Conservation (phyloP, 2,797 vertebrate species). For the Manis javanica region DNA sequence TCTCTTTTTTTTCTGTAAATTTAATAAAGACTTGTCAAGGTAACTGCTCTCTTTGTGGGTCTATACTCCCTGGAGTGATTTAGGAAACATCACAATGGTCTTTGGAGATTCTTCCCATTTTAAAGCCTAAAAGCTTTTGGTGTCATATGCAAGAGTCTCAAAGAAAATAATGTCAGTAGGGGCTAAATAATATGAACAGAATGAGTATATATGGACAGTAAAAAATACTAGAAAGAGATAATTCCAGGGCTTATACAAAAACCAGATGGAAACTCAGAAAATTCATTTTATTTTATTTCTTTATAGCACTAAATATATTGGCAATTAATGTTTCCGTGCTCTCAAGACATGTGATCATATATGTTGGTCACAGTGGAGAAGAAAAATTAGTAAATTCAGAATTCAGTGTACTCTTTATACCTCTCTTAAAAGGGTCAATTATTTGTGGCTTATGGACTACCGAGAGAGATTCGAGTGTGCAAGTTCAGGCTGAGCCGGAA, state of each 20-base stretch:
- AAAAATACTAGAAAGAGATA: slow-evolving; percentile 35
- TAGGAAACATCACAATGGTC: not conserved
- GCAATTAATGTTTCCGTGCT: slow-evolving; percentile 40
- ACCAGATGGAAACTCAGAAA: not conserved
- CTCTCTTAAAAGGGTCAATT: not conserved
- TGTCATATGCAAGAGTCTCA: not conserved
- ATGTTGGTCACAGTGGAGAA: not conserved
- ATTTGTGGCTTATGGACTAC: not conserved
- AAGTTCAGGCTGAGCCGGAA: not conserved
- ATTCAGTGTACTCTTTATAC: not conserved
- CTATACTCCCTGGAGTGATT: not conserved
- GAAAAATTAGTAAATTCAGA: slow-evolving; percentile 49
- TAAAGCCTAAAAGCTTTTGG: slow-evolving; percentile 41
- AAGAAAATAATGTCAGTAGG: slow-evolving; percentile 26
- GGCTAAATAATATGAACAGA: slow-evolving; percentile 42
- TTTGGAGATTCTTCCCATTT: slow-evolving; percentile 38
- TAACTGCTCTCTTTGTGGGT: not conserved
- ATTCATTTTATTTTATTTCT: not conserved
- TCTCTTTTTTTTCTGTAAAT: not conserved
- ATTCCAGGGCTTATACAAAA: not conserved
- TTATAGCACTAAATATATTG: slow-evolving; percentile 41
- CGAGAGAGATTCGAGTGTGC: not conserved
- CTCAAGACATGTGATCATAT: slow-evolving; percentile 5
- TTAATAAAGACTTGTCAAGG: not conserved
- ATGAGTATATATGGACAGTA: not conserved